These are phyloP conservation scores for Vollenhovia emeryi DNA, from an alignment of 1,140 invertebrate species.

Conservation along the genomic window DNA sequence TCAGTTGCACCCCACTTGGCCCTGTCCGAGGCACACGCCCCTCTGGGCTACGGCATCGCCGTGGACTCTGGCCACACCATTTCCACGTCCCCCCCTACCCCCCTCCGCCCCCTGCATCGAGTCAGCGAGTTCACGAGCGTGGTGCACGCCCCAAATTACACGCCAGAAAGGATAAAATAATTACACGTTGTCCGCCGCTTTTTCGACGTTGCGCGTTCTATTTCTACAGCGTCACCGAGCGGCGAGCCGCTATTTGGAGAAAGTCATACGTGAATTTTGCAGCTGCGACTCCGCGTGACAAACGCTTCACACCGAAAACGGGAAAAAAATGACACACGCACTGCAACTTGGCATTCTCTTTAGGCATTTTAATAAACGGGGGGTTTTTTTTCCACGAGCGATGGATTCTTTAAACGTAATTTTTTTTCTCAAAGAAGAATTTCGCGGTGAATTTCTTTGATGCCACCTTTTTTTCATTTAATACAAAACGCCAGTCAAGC, in stretches of 20 bases:
- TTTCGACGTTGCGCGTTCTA: conserved; percentile 29
- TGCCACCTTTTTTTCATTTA: neutral
- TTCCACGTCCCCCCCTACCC: neutral
- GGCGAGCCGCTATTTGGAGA: conserved; percentile 46
- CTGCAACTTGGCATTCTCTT: neutral
- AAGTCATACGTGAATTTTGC: conserved; percentile 55
- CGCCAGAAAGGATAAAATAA: conserved; percentile 80
- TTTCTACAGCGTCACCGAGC: conserved; percentile 52
- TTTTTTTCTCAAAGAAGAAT: neutral
- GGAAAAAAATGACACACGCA: neutral
- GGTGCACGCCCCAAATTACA: conserved; percentile 77
- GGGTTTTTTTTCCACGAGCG: neutral
- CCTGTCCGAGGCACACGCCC: conserved; percentile 78
- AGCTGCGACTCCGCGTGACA: conserved; percentile 18
- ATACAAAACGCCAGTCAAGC: neutral
- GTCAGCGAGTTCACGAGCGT: conserved; percentile 45
- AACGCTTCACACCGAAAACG: conserved; percentile 25
- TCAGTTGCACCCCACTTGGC: conserved; percentile 80
- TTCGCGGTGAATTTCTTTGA: neutral
- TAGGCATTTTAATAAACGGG: neutral
- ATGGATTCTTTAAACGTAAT: neutral
- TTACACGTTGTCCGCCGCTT: conserved; percentile 69
- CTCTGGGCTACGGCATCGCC: conserved; percentile 68
- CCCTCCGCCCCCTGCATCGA: conserved; percentile 9
- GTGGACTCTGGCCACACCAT: conserved; percentile 8